Base-by-base conservation (phyloP, 2,888 invertebrate species). In the Oxyteleia sp. region DNA sequence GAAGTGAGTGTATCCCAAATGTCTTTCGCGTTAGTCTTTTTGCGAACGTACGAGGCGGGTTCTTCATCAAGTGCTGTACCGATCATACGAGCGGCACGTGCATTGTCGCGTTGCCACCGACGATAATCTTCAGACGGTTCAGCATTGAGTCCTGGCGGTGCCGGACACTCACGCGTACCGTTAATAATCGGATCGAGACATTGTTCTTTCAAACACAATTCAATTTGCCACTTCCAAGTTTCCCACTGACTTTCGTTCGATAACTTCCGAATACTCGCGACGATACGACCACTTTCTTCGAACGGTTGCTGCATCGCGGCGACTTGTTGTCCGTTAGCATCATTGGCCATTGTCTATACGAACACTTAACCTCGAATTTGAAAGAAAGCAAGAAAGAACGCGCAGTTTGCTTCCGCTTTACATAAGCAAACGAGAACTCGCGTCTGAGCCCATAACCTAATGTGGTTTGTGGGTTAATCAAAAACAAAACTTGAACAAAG, bases 211-310 rank as follows among this genome's bases (percentile, higher is more conserved):
- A 87, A 75, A 75, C 86, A 86, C 8, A 87, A 72, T 64, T 85
- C 83, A 26, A 82, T 87, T 66, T 87, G 86, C 86, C 87, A 87
- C 68, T 86, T 87, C 86, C 86, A 87, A 0, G 84, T 87, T 83
- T 85, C 85, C 85, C 85, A 87, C 45, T 86, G 86, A 16, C 71
- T 76, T 35, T 86, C 84, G 45, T 47, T 84, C 51, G 43, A 43
- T 64, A 86, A 43, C 47, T 86, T 85, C 11, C 75, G 82, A 84
- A 86, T 57, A 11, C 26, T 57, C 8, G 72, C 38, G 0, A 51
- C 51, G 0, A 35, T 26, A 16, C 72, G 55, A 38, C 15, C 13
- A 20, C 18, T 15, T 3, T 57, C 57, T 0, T 20, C 57, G 20
- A 13, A n/a, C 38, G n/a, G 2, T 38, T 38, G 38, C 32, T 32